A percentile compares a stretch with the other conserved stretches of the same genome.
These are phyloP conservation scores for Muscicapa adusta DNA, from an alignment of 2,113 vertebrate species.

Conservation along the genomic window DNA sequence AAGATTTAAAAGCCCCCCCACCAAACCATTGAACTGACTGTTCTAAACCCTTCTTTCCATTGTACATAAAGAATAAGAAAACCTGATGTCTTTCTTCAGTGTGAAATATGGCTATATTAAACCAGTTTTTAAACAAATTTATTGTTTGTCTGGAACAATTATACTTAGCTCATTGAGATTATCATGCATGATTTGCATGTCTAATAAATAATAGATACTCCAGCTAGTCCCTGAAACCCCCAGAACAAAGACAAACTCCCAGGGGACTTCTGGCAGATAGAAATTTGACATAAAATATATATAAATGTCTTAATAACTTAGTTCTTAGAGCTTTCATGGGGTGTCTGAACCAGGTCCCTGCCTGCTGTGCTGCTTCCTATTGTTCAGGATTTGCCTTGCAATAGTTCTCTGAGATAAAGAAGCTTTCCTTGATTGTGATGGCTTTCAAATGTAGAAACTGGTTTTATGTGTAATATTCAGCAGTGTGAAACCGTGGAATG, in stretches of 20 bases:
- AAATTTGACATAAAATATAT: background rate
- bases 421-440: background rate
- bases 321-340: background rate
- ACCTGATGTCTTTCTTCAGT: background rate
- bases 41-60: background rate
- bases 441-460: background rate
- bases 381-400: background rate
- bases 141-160: background rate
- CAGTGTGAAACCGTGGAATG: background rate
- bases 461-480: background rate
- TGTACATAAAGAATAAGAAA: background rate
- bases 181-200: background rate
- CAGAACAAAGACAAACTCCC: background rate
- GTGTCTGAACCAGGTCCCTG: background rate
- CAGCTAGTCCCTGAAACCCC: background rate
- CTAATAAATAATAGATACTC: conserved; percentile 22
- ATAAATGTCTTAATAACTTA: background rate
- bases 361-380: background rate
- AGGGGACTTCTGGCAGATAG: background rate
- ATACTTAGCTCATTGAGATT: background rate
- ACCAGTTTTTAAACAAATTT: background rate
- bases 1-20: background rate
- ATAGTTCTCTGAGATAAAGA: background rate
- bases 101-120: background rate
- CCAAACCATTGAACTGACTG: background rate